Base-by-base conservation (phyloP, 2,797 vertebrate genomes). In the Gadopsis bispinosus region DNA sequence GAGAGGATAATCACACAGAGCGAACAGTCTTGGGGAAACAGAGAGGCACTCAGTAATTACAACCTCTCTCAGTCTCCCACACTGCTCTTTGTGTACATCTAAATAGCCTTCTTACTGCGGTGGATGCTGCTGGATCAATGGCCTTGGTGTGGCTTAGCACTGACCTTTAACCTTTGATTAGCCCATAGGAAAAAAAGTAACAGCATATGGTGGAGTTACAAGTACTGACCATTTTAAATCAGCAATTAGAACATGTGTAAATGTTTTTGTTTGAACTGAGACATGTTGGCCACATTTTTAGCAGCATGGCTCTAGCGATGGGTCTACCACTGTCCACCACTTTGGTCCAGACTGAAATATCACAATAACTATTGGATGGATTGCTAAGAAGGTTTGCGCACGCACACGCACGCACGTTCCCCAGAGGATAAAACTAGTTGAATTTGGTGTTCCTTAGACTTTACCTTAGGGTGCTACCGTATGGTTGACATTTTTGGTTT, bases 1-100 rank as follows among this genome's bases (percentile, higher is more conserved):
- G 86, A 90, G 91, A 92, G 90, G 93, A 93, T 93, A 92, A 94
- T 93, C 92, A 92, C 90, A 91, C 86, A 89, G 85, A 87, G 89
- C 90, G 92, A 94, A 94, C 91, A 93, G 88, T 88, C 83, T 81
- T 73, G 79, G 71, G 81, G 86, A 92, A 90, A 91, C 90, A 90
- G 80, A 84, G 88, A 93, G 80, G 73, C 82, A 80, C 89, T 91
- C 86, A 61, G 78, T 90, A 87, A 93, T 91, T 93, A 91, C 87
- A 90, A 69, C 80, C 87, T 83, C 89, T 80, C 84, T 59, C 83
- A 79, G 75, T 77, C 75, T 87, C 81, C 67, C 83, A 76, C 84
- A 83, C 68, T 78, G 77, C 80, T 84, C 84, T 80, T 77, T 47
- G 83, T 86, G 87, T 80, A 85, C 86, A 87, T 89, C 86, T 85